These are phyloP conservation scores for Drosophila insularis DNA, from an alignment of 1,140 invertebrate genomes.

Conservation along the genomic window DNA sequence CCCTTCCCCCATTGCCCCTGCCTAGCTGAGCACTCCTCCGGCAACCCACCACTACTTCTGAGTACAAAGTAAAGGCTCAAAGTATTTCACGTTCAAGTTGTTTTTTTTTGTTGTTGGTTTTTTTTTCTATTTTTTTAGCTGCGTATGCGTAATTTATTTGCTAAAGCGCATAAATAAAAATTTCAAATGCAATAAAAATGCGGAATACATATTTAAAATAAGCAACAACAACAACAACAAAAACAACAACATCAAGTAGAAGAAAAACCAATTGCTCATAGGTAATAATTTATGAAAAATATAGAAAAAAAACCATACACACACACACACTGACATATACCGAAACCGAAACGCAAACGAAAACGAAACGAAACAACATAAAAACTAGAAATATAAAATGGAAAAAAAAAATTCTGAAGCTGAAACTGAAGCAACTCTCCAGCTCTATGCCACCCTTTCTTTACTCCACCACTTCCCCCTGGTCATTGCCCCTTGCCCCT, in stretches of 20 bases:
- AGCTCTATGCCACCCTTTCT: not conserved
- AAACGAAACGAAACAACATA: slow-evolving; percentile 9
- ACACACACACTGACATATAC: not conserved
- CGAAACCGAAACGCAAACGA: slow-evolving; percentile 20
- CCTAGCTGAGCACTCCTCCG: not conserved
- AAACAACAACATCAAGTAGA: slow-evolving; percentile 1
- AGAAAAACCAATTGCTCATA: slow-evolving; percentile 70
- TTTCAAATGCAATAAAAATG: slow-evolving; percentile 77
- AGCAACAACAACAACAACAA: slow-evolving; percentile 10
- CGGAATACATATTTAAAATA: slow-evolving; percentile 56
- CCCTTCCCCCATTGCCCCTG: not conserved
- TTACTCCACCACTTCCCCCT: not conserved
- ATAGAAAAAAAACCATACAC: slow-evolving; percentile 33
- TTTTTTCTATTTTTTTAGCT: slow-evolving; percentile 2
- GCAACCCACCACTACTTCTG: not conserved
- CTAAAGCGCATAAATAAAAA: slow-evolving; percentile 73
- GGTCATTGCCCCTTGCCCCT: not conserved
- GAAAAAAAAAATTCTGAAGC: not conserved
- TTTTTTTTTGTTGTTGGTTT: not conserved
- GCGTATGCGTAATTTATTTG: slow-evolving; percentile 75
- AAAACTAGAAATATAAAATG: slow-evolving; percentile 11
- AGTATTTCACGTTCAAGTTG: slow-evolving; percentile 42
- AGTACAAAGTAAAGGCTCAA: slow-evolving; percentile 23
- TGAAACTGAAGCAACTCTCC: not conserved
- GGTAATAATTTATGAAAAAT: slow-evolving; percentile 78